Base-by-base conservation (phyloP, 2,113 vertebrate species). In the Phalacrocorax pelagicus region DNA sequence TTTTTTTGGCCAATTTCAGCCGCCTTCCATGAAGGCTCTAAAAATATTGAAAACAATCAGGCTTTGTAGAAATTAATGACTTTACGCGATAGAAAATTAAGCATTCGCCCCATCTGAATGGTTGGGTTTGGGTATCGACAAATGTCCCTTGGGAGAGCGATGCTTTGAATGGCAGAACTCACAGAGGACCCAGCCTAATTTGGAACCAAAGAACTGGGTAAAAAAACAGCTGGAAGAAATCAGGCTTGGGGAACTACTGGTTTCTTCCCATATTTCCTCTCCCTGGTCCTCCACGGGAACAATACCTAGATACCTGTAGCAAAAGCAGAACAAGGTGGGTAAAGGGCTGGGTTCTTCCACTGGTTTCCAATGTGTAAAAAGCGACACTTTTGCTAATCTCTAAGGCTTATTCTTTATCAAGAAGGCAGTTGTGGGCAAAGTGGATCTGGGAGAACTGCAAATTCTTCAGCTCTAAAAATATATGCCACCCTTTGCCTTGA, bases 71-170 rank as follows among this genome's bases (percentile, higher is more conserved):
- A 79, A 14, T 6, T 8, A 34, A 55, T 14, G 61, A 12, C 12
- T 61, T 11, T 4, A 27, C 6, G 32, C 5, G 9, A 16, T 46
- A 57, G 20, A 18, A 90, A 30, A 54, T 22, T 51, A 49, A 24
- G 5, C 2, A 2, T 88, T 69, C 2, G 5, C 22, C 2, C 55
- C 6, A 0, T 10, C 26, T 30, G 27, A 3, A 12, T 5, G 26
- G 23, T 5, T 5, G 9, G 32, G 29, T 46, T 79, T 4, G 2
- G 13, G 38, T 27, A 10, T 44, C 0, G 4, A 15, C 0, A 1
- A 23, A 14, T 4, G 7, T 7, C 17, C 15, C 72, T 51, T 44
- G 46, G 44, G 47, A 12, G 47, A 42, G 27, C 0, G n/a, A 10
- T 55, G 58, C 16, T 79, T 30, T 30, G 32, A 62, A 8, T 6